Percentiles rank a stretch among this genome's conserved stretches.
These are phyloP conservation scores for Anticlea derivata DNA, from an alignment of 2,888 invertebrate genomes.

Conservation along the genomic window DNA sequence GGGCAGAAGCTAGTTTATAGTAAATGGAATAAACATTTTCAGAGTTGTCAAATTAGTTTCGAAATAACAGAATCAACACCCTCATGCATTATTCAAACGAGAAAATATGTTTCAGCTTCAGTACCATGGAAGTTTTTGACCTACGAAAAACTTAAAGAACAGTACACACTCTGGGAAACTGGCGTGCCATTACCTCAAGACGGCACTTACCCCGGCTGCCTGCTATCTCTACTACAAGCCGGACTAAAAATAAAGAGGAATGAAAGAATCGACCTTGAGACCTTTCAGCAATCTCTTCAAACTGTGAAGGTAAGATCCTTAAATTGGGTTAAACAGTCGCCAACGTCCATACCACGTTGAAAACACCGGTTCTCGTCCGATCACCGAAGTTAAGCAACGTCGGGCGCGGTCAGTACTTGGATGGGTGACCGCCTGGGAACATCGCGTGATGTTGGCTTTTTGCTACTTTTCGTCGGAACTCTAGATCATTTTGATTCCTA, in stretches of 20 bases:
- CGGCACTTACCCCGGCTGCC: constrained; percentile 69
- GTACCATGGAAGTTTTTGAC: constrained; percentile 66
- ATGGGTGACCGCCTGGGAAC: constrained; percentile 76
- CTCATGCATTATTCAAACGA: too few relatives aligned
- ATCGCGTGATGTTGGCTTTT: constrained; percentile 58
- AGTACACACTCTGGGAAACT: constrained; percentile 63
- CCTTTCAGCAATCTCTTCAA: constrained; percentile 55
- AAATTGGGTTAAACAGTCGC: constrained; percentile 22
- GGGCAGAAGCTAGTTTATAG: too few relatives aligned
- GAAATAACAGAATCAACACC: too few relatives aligned
- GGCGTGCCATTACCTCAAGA: constrained; percentile 62
- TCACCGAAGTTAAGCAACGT: constrained; percentile 75
- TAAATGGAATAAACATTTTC: too few relatives aligned
- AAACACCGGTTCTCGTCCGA: constrained; percentile 74
- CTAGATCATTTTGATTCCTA: too few relatives aligned
- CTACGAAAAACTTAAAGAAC: constrained; percentile 65
- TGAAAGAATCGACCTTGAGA: constrained; percentile 55
- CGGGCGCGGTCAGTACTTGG: constrained; percentile 74
- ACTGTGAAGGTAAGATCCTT: constrained; percentile 58
- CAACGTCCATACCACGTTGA: constrained; percentile 73
- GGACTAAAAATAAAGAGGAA: constrained; percentile 57
- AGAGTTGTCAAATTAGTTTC: too few relatives aligned
- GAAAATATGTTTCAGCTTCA: constrained; percentile 53
- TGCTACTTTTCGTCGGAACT: too few relatives aligned
- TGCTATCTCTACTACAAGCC: constrained; percentile 60